phyloP scores from a whole-genome alignment of 1,140 invertebrate genomes.

The Drosophila melanica region DNA sequence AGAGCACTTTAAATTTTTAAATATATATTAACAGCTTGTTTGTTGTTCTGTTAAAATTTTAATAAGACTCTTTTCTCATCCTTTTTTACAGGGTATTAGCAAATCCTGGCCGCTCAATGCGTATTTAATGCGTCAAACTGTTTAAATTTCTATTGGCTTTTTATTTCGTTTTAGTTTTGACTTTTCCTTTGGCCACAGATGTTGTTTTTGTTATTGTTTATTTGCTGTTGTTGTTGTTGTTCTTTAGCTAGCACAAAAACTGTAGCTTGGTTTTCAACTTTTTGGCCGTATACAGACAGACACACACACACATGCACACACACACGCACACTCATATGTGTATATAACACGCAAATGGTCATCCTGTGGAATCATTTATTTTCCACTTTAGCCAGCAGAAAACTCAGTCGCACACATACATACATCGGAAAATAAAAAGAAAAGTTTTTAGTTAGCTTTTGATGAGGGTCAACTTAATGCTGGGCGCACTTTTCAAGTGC shows the following conservation, averaged over 20 bases:
- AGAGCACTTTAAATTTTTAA: too few species aligned
- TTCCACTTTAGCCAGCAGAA: slow-evolving; percentile 78
- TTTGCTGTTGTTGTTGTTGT: slow-evolving; percentile 28
- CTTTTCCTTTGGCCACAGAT: slow-evolving; percentile 77
- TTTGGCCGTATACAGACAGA: slow-evolving; percentile 60
- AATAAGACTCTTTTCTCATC: not conserved
- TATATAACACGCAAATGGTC: slow-evolving; percentile 75
- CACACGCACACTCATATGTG: slow-evolving; percentile 1
- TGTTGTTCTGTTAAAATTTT: too few species aligned
- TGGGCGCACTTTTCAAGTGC: slow-evolving; percentile 76
- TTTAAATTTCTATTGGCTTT: slow-evolving; percentile 81
- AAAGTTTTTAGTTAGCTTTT: slow-evolving; percentile 83
- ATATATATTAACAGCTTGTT: too few species aligned
- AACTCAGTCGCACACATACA: slow-evolving; percentile 47
- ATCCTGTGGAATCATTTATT: slow-evolving; percentile 82
- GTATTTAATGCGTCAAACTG: slow-evolving; percentile 82
- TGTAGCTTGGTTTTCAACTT: slow-evolving; percentile 74
- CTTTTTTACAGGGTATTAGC: slow-evolving; percentile 8
- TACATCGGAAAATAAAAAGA: slow-evolving; percentile 57
- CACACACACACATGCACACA: slow-evolving; percentile 24
- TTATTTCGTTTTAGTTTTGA: slow-evolving; percentile 71
- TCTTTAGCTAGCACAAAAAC: slow-evolving; percentile 62
- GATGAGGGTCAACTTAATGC: slow-evolving; percentile 79
- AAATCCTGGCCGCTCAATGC: slow-evolving; percentile 54
- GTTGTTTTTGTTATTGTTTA: slow-evolving; percentile 46